Base-by-base conservation (phyloP, 30 jellyfish, hydroid and myxozoan species). In the Pelagia noctiluca region DNA sequence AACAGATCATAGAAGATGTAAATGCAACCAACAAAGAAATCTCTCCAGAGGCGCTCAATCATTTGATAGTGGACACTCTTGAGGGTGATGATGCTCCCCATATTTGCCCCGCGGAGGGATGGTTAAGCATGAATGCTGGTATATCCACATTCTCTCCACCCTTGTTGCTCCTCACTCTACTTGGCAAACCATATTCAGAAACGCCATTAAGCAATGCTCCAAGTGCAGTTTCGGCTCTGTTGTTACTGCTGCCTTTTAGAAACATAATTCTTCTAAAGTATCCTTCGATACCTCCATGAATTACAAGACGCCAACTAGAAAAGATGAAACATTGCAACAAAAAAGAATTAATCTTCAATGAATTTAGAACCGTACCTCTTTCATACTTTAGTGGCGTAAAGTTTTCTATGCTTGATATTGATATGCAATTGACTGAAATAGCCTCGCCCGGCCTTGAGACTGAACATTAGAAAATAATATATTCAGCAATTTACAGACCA, bases 41-140 rank as follows among this genome's bases (percentile, higher is more conserved):
- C 62, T 48, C 62, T 48, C 62, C 62, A 48, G 18, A 48, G n/a
- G n/a, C 62, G 62, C n/a, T 48, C 62, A 48, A 48, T 48, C n/a
- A 19, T 49, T 49, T 49, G 63, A 49, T 49, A 16, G 21, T 49
- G 63, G 63, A 19, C 18, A 0, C 63, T 49, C 21, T 49, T 49
- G 18, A 19, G 0, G 21, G 63, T 22, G 18, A 49, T 49, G 63
- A 49, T 16, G 63, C 63, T 49, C 21, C 63, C 63, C 21, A 19
- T 49, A 16, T 49, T 22, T 49, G 63, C 21, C 21, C 63, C 63
- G 18, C 63, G 63, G 21, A 19, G 21, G 63, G 63, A 49, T 49
- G 63, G 62, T 13, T 48, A 13, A 48, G 62, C 62, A 48, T n/a
- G 62, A 11, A 48, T 11, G n/a, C n/a, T 48, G n/a, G 18, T 11